Evolutionary conservation across 2,797 vertebrate species (phyloP).

Genomic region (Pipistrellus nathusii): DNA sequence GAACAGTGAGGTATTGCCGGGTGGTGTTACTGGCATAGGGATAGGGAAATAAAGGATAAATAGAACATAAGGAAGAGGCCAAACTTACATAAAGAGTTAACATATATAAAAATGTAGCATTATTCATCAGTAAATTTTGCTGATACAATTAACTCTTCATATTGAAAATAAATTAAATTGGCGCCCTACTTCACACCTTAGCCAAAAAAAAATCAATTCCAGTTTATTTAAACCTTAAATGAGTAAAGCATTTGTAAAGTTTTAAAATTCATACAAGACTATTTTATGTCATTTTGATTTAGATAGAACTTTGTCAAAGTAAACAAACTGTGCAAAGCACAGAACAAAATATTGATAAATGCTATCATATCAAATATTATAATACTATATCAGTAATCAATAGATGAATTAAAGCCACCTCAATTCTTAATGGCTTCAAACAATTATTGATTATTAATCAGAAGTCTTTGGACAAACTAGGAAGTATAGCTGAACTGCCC

Average conservation of each 20-base stretch:
- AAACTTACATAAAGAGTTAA: neutral
- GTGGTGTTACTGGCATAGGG: neutral
- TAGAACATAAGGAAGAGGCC: neutral
- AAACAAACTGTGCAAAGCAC: neutral
- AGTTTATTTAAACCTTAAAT: neutral
- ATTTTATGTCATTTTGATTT: neutral
- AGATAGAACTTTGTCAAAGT: neutral
- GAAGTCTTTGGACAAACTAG: neutral
- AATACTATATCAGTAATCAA: neutral
- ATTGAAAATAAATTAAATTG: neutral
- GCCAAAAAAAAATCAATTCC: neutral
- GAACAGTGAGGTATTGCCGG: neutral
- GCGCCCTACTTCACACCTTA: neutral
- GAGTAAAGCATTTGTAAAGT: neutral
- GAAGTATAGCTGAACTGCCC: neutral
- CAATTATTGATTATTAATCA: neutral
- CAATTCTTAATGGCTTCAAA: neutral
- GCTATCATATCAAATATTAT: neutral
- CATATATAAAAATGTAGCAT: neutral
- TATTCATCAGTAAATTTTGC: neutral
- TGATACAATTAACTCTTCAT: neutral
- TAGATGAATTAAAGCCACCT: neutral
- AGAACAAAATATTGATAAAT: neutral
- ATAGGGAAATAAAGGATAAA: neutral
- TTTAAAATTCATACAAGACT: neutral